Conservation (phyloP, 2,113 vertebrate genomes). For the Planiliza haematocheilus region DNA sequence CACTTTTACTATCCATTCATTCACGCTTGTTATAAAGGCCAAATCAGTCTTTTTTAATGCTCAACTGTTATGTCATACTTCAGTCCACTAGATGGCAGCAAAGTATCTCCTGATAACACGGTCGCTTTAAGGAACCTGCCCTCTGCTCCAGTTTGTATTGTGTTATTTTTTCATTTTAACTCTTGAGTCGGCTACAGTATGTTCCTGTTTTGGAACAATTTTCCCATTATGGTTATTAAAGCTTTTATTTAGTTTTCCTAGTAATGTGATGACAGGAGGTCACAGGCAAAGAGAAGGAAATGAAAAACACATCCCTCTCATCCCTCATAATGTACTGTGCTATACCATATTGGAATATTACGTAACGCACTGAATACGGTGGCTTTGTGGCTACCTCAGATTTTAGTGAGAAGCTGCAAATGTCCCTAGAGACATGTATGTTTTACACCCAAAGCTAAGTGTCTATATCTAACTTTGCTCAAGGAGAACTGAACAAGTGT, state of each 20-base stretch:
- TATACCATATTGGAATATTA: neutral
- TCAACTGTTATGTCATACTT: too few species aligned
- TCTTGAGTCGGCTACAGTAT: neutral
- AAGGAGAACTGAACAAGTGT: too few species aligned
- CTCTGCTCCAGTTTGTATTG: neutral
- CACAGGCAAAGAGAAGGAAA: slow-evolving; percentile 14
- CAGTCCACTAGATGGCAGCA: slow-evolving; percentile 29
- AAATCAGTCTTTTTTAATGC: too few species aligned
- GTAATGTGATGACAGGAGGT: slow-evolving; percentile 2
- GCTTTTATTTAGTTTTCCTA: neutral
- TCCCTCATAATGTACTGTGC: slow-evolving; percentile 6
- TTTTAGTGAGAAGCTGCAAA: neutral
- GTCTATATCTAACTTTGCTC: neutral
- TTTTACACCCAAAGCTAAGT: neutral
- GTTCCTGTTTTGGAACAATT: neutral
- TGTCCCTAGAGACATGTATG: neutral
- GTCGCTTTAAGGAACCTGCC: neutral
- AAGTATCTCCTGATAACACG: neutral
- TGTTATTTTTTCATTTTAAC: neutral
- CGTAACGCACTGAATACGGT: neutral
- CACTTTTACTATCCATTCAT: too few species aligned
- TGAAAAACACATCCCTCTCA: slow-evolving; percentile 24
- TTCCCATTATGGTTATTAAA: slow-evolving; percentile 5
- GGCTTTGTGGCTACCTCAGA: neutral
- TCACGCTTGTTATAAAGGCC: too few species aligned